Evolutionary conservation across 2,113 vertebrate species (phyloP).

Genomic region (Laticauda laticaudata): DNA sequence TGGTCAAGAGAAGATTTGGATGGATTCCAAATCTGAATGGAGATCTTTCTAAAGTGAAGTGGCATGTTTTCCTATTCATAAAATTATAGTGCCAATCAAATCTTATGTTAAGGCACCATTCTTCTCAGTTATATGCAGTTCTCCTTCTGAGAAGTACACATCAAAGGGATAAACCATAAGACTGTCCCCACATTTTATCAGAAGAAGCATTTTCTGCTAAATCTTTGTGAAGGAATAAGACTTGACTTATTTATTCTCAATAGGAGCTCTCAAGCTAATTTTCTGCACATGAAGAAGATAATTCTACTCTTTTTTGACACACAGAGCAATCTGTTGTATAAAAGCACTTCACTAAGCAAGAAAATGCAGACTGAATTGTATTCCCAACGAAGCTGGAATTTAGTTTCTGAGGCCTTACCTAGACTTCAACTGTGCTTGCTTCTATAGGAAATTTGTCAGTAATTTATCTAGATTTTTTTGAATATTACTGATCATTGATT

Average conservation of each 20-base stretch:
- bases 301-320: neutral
- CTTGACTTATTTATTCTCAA: neutral
- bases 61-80: neutral
- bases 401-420: neutral
- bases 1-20: neutral
- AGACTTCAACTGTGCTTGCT: neutral
- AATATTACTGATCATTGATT: neutral
- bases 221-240: neutral
- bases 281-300: neutral
- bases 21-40: neutral
- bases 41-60: neutral
- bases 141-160: neutral
- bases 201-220: neutral
- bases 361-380: constrained; percentile 27
- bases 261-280: neutral
- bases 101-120: neutral
- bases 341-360: neutral
- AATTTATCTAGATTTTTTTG: neutral
- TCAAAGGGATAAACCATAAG: neutral
- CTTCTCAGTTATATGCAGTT: neutral
- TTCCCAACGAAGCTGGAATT: neutral
- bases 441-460: neutral
- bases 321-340: neutral
- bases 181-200: neutral
- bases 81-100: neutral